Evolutionary conservation across 2,797 vertebrate species (phyloP).

Genomic region (Ptychobarbus kaznakovi): DNA sequence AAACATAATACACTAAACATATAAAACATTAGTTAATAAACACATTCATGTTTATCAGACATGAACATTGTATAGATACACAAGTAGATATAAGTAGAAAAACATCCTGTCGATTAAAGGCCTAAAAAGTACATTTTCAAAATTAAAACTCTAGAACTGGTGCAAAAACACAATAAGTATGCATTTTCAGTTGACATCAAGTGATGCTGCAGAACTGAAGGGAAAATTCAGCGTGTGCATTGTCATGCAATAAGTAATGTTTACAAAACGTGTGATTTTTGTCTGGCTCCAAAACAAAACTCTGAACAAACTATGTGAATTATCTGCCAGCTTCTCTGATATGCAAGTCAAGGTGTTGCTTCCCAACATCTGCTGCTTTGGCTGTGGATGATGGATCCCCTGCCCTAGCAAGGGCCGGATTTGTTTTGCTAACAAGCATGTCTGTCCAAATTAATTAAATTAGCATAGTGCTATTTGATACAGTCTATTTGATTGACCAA

Average conservation of each 20-base stretch:
- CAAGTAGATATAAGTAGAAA: background rate
- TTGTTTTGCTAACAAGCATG: conserved; percentile 46
- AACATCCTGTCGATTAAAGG: background rate
- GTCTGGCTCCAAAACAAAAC: conserved; percentile 18
- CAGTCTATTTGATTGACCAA: conserved; percentile 20
- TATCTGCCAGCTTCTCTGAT: conserved; percentile 28
- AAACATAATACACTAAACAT: background rate
- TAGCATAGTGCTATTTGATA: conserved; percentile 38
- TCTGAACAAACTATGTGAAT: conserved; percentile 21
- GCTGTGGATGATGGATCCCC: conserved; percentile 42
- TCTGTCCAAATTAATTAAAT: conserved; percentile 43
- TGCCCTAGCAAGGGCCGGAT: conserved; percentile 22
- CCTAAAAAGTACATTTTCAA: background rate
- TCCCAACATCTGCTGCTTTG: conserved; percentile 49
- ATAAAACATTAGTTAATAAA: background rate
- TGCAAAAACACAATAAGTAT: background rate
- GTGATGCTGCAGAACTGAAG: background rate
- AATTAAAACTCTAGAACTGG: background rate
- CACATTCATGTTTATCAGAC: background rate
- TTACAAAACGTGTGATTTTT: conserved; percentile 16
- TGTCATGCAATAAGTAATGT: background rate
- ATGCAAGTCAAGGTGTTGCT: conserved; percentile 38
- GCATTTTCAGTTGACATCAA: background rate
- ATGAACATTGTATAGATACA: background rate
- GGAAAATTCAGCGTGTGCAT: background rate